These are phyloP conservation scores for Lasioglossum leucozonium DNA, from an alignment of 2,888 invertebrate species.

Conservation along the genomic window DNA sequence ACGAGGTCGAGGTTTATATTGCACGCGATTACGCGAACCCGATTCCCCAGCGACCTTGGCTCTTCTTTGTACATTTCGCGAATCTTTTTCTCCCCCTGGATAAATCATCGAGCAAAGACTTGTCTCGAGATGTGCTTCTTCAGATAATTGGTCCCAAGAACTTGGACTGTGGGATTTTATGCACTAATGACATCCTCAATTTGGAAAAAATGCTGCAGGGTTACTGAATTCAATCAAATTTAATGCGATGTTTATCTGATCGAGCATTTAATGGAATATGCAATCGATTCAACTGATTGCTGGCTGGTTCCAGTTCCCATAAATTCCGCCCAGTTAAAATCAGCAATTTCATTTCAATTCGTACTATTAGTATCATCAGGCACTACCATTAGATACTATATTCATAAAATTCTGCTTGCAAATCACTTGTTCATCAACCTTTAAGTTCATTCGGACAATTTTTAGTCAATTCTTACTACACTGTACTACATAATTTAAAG, in stretches of 20 bases:
- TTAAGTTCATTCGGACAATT: neutral
- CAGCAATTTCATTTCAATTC: neutral
- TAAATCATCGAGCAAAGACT: neutral
- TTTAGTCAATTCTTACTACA: neutral
- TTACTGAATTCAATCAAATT: neutral
- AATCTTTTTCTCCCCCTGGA: neutral
- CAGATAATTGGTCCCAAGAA: neutral
- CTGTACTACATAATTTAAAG: neutral
- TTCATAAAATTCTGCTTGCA: neutral
- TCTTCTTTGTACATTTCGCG: neutral
- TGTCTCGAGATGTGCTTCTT: neutral
- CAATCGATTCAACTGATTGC: neutral
- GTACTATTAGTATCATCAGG: neutral
- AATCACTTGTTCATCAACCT: neutral
- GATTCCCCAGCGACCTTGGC: neutral
- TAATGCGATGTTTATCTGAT: neutral
- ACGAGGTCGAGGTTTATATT: conserved; percentile 63
- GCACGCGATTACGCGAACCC: conserved; percentile 55
- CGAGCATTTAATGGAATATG: neutral
- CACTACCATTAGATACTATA: neutral
- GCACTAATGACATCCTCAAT: neutral
- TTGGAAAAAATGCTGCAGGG: neutral
- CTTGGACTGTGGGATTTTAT: neutral
- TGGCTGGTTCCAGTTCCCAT: neutral
- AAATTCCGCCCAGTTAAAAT: neutral